These are phyloP conservation scores for Epizoanthus fatuus DNA, from an alignment of 92 coral and sea anemone genomes.

Conservation along the genomic window DNA sequence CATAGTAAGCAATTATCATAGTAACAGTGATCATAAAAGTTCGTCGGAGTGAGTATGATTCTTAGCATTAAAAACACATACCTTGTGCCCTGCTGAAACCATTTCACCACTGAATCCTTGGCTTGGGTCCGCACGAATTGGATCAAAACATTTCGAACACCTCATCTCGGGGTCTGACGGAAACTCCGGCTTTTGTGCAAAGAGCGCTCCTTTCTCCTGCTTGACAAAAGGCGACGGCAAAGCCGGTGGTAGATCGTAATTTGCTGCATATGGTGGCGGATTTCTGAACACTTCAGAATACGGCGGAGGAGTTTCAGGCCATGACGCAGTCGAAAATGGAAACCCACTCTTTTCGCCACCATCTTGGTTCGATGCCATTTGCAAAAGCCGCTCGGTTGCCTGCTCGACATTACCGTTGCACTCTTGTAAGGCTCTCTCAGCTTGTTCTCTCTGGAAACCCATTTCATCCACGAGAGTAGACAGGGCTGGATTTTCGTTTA, in stretches of 20 bases:
- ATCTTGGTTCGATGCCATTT: conserved; percentile 17
- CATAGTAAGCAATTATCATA: too few species aligned
- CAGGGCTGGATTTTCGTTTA: conserved; percentile 43
- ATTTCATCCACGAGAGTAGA: conserved; percentile 64
- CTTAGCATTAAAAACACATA: conserved; percentile 7
- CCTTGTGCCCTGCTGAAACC: conserved; percentile 89
- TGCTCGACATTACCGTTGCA: conserved; percentile 66
- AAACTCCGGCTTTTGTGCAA: conserved; percentile 62
- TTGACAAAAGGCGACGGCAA: conserved; percentile 76
- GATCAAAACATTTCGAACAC: conserved; percentile 95
- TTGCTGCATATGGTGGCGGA: conserved; percentile 51
- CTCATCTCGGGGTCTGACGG: conserved; percentile 77
- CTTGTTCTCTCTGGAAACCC: conserved; percentile 75
- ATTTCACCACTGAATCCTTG: conserved; percentile 92
- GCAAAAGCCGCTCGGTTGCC: conserved; percentile 66
- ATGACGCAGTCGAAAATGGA: conserved; percentile 13
- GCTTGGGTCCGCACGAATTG: conserved; percentile 80
- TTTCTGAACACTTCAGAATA: conserved; percentile 68
- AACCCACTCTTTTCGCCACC: conserved; percentile 42
- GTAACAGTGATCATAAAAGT: not conserved
- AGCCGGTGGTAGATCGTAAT: conserved; percentile 47
- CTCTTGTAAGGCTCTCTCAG: conserved; percentile 67
- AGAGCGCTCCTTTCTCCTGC: conserved; percentile 73
- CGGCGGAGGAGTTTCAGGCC: conserved; percentile 88
- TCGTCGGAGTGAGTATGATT: not conserved